Percentiles rank a stretch among this genome's conserved stretches.
These are phyloP conservation scores for Calosoma granatense DNA, from an alignment of 1,140 invertebrate genomes.

Conservation along the genomic window DNA sequence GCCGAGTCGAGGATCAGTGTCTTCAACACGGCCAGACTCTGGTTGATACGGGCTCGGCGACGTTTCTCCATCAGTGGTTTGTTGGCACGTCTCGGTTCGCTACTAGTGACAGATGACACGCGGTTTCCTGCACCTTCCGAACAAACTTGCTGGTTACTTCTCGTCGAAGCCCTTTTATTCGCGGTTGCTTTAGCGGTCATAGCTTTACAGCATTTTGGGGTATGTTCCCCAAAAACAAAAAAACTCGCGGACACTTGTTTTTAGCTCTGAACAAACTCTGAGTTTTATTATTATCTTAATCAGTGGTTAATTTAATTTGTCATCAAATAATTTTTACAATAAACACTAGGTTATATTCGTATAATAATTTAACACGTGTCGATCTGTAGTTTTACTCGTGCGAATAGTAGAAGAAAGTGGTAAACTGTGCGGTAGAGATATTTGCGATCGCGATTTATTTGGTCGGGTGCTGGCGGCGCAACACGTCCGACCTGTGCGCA, in stretches of 20 bases:
- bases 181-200: neutral
- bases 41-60: slow-evolving; percentile 78
- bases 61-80: slow-evolving; percentile 90
- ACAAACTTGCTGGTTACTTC: neutral
- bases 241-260: too few species aligned
- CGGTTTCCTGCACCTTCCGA: neutral
- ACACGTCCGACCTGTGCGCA: neutral
- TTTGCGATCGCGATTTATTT: neutral
- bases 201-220: slow-evolving; percentile 5
- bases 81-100: slow-evolving; percentile 49
- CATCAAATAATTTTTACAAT: too few species aligned
- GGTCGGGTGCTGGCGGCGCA: neutral
- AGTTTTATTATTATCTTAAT: too few species aligned
- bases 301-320: too few species aligned
- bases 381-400: too few species aligned
- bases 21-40: slow-evolving; percentile 77
- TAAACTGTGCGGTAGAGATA: neutral
- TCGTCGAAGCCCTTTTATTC: neutral
- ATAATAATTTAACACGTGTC: too few species aligned
- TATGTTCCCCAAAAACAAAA: neutral
- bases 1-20: slow-evolving; percentile 60
- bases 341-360: too few species aligned
- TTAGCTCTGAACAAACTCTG: too few species aligned
- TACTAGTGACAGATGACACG: neutral
- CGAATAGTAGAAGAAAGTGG: too few species aligned